Percentiles rank a stretch among this genome's conserved stretches.
These are phyloP conservation scores for Probaryconus sp. DNA, from an alignment of 1,140 invertebrate species.

Conservation along the genomic window DNA sequence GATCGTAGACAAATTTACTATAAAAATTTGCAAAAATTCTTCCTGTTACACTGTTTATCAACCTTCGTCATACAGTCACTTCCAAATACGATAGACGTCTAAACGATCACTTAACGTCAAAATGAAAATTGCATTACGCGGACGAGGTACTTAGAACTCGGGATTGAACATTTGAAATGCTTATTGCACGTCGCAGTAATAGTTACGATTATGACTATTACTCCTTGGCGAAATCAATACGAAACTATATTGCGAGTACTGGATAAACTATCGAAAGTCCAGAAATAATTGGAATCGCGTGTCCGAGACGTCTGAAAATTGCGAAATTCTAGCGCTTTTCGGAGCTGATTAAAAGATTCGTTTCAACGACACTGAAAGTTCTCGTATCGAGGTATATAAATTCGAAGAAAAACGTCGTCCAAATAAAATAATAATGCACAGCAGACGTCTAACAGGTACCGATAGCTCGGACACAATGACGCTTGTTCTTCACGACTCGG, in stretches of 20 bases:
- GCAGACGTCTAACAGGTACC: constrained; percentile 5
- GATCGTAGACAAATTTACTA: constrained; percentile 1
- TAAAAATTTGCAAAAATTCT: neutral
- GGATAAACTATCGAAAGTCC: constrained; percentile 41
- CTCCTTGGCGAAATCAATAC: constrained; percentile 39
- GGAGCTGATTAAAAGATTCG: too few species aligned
- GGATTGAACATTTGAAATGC: constrained; percentile 30
- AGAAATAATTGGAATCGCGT: constrained; percentile 55
- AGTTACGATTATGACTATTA: constrained; percentile 52
- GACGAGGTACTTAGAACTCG: neutral
- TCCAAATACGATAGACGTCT: too few species aligned
- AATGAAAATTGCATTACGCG: constrained; percentile 26
- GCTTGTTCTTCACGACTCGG: constrained; percentile 9
- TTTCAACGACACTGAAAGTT: too few species aligned
- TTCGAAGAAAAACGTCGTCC: too few species aligned
- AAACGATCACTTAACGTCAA: neutral
- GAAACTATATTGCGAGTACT: constrained; percentile 26
- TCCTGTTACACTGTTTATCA: constrained; percentile 7
- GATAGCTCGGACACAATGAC: constrained; percentile 18
- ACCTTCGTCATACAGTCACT: too few species aligned
- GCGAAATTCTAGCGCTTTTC: too few species aligned
- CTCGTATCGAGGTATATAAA: too few species aligned
- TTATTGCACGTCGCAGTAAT: constrained; percentile 38
- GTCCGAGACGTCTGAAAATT: constrained; percentile 22
- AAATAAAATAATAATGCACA: too few species aligned